These are phyloP conservation scores for Hucho hucho DNA, from an alignment of 2,113 vertebrate genomes.

Conservation along the genomic window DNA sequence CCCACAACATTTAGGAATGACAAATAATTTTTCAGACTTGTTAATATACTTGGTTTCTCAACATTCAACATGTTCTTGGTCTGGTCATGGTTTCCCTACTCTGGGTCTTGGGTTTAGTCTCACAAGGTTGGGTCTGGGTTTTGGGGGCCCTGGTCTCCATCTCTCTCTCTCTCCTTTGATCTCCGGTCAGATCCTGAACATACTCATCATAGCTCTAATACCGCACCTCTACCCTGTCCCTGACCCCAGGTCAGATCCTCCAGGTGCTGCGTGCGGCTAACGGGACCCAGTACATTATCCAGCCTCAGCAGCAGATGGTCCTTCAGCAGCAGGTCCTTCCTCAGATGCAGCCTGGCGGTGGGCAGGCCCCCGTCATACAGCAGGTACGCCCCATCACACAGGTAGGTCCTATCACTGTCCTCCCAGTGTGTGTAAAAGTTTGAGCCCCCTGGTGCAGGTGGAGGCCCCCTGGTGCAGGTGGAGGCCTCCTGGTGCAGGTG, in stretches of 20 bases:
- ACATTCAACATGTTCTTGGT: no score
- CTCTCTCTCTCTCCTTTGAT: not conserved
- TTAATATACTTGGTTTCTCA: no score
- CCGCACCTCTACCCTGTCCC: no score
- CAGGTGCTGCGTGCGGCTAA: conserved; percentile 93
- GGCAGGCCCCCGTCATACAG: conserved; percentile 96
- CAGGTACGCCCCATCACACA: conserved; percentile 76
- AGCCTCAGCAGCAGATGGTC: conserved; percentile 92
- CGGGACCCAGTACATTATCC: conserved; percentile 93
- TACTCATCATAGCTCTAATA: not conserved
- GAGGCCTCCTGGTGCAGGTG: conserved; percentile 85
- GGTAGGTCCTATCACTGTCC: not conserved
- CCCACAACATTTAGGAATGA: no score
- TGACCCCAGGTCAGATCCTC: conserved; percentile 86
- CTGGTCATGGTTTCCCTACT: no score
- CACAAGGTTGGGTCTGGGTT: no score
- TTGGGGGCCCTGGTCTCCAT: not conserved
- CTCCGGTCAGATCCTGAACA: not conserved
- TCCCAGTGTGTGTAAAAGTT: not conserved
- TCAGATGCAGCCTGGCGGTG: conserved; percentile 92
- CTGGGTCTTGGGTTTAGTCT: no score
- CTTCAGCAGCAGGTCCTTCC: conserved; percentile 91
- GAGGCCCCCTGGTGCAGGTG: not conserved
- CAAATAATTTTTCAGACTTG: no score
- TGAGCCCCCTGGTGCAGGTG: no score